Evolutionary conservation across 2,797 vertebrate genomes (phyloP), one percentile per base, ranked within the genome.

Genomic region (Xyrichtys novacula): DNA sequence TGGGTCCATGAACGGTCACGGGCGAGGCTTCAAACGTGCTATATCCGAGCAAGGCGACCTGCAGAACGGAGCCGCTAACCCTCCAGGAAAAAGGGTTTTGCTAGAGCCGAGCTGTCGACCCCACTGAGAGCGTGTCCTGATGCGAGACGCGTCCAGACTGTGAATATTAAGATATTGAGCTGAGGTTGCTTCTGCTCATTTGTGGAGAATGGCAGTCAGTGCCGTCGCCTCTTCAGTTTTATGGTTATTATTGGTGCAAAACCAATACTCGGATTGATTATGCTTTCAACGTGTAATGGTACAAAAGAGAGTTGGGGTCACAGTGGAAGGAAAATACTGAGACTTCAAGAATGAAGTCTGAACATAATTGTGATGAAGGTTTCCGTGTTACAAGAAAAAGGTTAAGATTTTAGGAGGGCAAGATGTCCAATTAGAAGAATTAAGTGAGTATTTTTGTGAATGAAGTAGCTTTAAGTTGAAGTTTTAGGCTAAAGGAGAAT

Each of bases 51-150:
- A 94, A 0, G 87, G 85, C 0, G 96, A 96, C 20, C 67, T 91
- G 52, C 78, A 84, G 26, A 85, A 81, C 0, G 83, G 70, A 0
- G 67, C 89, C 3, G 1, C 61, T 0, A 90, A 93, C 16, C 61
- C 88, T 0, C 14, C 94, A 0, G 92, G 93, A 16, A 99, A 98
- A 61, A 94, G 97, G 29, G 93, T 96, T 4, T 93, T 97, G 74
- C 81, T 96, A 83, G 98, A 99, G 85, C 96, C 98, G 65, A 98
- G 96, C 74, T 98, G 96, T 78, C 95, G 97, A 0, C 97, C 98
- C 0, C 98, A 98, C 91, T 98, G 88, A 95, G 82, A 38, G 62
- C 0, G 42, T 11, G 10, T 3, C 6, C 8, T 15, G 43, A n/a
- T 4, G 26, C 15, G 12, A 26, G 36, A 32, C 7, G 32, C 6